These are phyloP conservation scores for Xanthia icteritia DNA, from an alignment of 2,888 invertebrate species.

Conservation along the genomic window DNA sequence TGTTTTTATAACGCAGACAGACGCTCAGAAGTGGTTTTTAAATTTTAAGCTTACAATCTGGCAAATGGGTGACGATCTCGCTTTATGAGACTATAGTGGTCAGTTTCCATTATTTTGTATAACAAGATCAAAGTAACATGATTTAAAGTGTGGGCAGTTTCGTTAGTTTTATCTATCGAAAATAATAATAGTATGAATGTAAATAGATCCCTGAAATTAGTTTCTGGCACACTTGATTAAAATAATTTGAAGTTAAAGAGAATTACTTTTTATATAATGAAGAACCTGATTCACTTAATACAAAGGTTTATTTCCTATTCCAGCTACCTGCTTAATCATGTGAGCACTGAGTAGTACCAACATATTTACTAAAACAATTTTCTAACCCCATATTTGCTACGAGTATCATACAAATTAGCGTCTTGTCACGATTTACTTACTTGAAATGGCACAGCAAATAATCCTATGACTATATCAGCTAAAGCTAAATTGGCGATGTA, in stretches of 20 bases:
- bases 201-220: not conserved
- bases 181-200: not conserved
- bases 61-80: not conserved
- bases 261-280: not conserved
- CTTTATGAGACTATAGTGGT: not conserved
- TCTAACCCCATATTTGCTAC: conserved; percentile 27
- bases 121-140: not conserved
- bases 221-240: not conserved
- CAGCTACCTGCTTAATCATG: conserved; percentile 1
- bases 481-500: conserved; percentile 96
- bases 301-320: conserved; percentile 9
- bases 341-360: conserved; percentile 9
- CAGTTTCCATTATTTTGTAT: not conserved
- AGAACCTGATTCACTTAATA: not conserved
- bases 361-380: conserved; percentile 49
- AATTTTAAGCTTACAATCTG: not conserved
- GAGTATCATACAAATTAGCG: conserved; percentile 32
- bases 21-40: conserved; percentile 15
- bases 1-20: conserved; percentile 17
- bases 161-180: not conserved
- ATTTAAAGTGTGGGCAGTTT: not conserved
- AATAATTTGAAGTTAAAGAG: not conserved
- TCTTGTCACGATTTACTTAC: conserved; percentile 73
- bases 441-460: conserved; percentile 95
- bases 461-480: conserved; percentile 96